A percentile compares a stretch with the other conserved stretches of the same genome.
phyloP scores from a whole-genome alignment of 2,113 vertebrate genomes.

The Dromas ardeola region DNA sequence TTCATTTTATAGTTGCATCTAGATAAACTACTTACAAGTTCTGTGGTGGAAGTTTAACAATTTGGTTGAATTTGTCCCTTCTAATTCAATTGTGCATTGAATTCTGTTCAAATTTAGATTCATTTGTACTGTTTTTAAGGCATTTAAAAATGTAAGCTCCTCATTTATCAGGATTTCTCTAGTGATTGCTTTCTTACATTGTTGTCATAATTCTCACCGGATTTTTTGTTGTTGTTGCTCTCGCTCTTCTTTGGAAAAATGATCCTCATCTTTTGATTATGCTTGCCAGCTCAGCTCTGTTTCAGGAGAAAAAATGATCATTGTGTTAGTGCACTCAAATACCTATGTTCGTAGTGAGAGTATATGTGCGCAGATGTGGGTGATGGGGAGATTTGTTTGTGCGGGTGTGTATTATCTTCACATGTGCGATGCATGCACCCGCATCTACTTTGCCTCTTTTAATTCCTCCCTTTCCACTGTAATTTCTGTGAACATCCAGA shows the following conservation, averaged over 20 bases:
- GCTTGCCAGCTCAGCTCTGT: constrained; percentile 35
- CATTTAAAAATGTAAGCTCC: neutral
- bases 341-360: neutral
- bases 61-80: neutral
- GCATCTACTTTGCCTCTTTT: neutral
- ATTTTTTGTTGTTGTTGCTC: neutral
- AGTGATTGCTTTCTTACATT: constrained; percentile 22
- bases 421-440: neutral
- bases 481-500: neutral
- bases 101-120: constrained; percentile 10
- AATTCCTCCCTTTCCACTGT: neutral
- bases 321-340: neutral
- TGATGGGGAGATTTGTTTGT: neutral
- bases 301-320: neutral
- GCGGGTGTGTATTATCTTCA: neutral
- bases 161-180: constrained; percentile 18
- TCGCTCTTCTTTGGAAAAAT: constrained; percentile 10
- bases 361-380: neutral
- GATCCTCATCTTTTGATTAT: neutral
- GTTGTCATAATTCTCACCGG: neutral
- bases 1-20: neutral
- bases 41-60: neutral
- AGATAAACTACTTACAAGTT: neutral
- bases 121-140: neutral
- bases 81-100: constrained; percentile 8